Evolutionary conservation across 2,113 vertebrate species (phyloP).

Genomic region (Brachirus orientalis): DNA sequence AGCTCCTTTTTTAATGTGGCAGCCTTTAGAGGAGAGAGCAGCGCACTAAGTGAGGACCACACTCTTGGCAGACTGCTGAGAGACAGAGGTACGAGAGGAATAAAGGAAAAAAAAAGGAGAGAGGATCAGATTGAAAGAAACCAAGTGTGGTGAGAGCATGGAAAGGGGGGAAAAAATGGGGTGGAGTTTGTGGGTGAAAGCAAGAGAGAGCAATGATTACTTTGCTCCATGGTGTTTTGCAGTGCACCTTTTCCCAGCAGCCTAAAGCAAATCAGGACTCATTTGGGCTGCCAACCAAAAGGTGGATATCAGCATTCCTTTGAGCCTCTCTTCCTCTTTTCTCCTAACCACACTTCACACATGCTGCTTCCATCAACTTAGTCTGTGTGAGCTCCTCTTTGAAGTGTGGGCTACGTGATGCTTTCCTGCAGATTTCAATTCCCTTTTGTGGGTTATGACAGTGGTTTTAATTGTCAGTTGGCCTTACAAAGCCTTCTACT

Average conservation of each 20-base stretch:
- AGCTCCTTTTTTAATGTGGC: slow-evolving; percentile 15
- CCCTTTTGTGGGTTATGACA: slow-evolving; percentile 19
- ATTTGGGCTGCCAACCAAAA: slow-evolving; percentile 66
- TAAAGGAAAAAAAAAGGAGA: background rate
- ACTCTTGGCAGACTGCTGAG: background rate
- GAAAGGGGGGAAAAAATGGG: slow-evolving; percentile 14
- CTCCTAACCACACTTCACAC: slow-evolving; percentile 55
- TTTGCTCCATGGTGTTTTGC: slow-evolving; percentile 62
- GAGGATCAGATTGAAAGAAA: background rate
- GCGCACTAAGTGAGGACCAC: slow-evolving; percentile 5
- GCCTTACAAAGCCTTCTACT: slow-evolving; percentile 1
- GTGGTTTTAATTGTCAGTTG: slow-evolving; percentile 42
- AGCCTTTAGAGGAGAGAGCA: slow-evolving; percentile 22
- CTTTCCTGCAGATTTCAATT: slow-evolving; percentile 36
- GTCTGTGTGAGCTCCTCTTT: slow-evolving; percentile 40
- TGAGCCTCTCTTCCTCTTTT: slow-evolving; percentile 38
- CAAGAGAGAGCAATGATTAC: slow-evolving; percentile 57
- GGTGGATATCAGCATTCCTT: slow-evolving; percentile 71
- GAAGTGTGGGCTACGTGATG: slow-evolving; percentile 47
- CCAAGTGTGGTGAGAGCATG: slow-evolving; percentile 10
- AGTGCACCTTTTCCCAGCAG: slow-evolving; percentile 63
- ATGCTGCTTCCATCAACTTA: slow-evolving; percentile 56
- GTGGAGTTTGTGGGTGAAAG: slow-evolving; percentile 19
- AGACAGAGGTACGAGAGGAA: background rate
- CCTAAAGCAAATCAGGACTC: slow-evolving; percentile 53